These are phyloP conservation scores for Sylvia atricapilla DNA, from an alignment of 2,113 vertebrate genomes.

Conservation along the genomic window DNA sequence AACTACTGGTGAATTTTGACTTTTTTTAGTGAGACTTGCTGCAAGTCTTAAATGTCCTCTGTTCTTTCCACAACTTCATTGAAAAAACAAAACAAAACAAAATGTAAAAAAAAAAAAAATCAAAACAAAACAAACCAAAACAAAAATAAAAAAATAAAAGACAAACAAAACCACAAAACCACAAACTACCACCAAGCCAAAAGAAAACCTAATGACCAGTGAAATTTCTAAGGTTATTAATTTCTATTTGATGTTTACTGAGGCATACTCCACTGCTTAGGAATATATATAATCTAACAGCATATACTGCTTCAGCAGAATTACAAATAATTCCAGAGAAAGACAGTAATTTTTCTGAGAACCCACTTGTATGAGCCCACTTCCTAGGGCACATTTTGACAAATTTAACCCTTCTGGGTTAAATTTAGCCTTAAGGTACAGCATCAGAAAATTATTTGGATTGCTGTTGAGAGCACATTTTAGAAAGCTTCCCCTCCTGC, in stretches of 20 bases:
- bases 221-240: neutral
- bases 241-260: neutral
- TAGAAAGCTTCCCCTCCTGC: neutral
- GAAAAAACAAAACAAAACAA: neutral
- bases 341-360: neutral
- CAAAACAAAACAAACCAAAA: neutral
- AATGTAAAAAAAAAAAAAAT: neutral
- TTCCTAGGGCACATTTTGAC: neutral
- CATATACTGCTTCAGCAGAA: neutral
- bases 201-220: neutral
- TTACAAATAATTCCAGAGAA: neutral
- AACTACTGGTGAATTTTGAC: neutral
- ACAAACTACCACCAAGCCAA: neutral
- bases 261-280: neutral
- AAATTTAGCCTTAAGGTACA: neutral
- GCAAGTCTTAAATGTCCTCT: neutral
- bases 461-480: neutral
- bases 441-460: neutral
- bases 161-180: too few species aligned
- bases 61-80: neutral
- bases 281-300: neutral
- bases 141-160: neutral
- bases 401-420: neutral
- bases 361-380: too few species aligned
- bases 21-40: fast-evolving